phyloP scores from a whole-genome alignment of 2,113 vertebrate genomes.

The Archilochus colubris region DNA sequence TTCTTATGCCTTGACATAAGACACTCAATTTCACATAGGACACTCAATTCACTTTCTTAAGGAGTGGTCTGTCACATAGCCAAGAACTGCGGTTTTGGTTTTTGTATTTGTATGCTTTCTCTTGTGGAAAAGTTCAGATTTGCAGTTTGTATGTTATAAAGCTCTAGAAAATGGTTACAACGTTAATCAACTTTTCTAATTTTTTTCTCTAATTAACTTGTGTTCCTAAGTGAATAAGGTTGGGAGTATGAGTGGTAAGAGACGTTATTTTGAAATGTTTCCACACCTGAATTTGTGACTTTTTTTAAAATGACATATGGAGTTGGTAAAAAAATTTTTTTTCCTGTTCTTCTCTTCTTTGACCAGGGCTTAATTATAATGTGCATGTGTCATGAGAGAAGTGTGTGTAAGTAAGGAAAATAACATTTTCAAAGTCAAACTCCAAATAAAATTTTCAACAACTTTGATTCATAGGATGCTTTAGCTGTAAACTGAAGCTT shows the following conservation, averaged over 20 bases:
- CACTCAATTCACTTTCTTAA: neutral
- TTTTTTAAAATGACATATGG: neutral
- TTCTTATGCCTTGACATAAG: neutral
- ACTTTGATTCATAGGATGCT: conserved; percentile 12
- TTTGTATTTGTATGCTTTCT: neutral
- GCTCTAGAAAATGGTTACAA: neutral
- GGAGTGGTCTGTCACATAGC: neutral
- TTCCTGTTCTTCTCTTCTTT: neutral
- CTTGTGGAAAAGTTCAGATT: neutral
- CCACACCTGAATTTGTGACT: neutral
- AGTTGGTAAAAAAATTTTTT: neutral
- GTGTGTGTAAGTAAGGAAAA: neutral
- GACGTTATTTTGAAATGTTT: neutral
- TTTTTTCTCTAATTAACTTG: neutral
- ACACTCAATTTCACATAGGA: too few species aligned
- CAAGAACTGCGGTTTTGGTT: neutral
- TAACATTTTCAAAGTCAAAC: neutral
- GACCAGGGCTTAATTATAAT: neutral
- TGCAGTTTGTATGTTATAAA: neutral
- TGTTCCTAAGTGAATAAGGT: neutral
- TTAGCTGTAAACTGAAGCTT: conserved; percentile 43
- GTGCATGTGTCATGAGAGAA: neutral
- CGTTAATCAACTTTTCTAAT: neutral
- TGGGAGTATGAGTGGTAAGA: neutral
- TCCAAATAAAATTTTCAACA: neutral